Evolutionary conservation across 2,888 invertebrate genomes (phyloP), one percentile per base, ranked within the genome.

Genomic region (Amphimallon solstitiale): DNA sequence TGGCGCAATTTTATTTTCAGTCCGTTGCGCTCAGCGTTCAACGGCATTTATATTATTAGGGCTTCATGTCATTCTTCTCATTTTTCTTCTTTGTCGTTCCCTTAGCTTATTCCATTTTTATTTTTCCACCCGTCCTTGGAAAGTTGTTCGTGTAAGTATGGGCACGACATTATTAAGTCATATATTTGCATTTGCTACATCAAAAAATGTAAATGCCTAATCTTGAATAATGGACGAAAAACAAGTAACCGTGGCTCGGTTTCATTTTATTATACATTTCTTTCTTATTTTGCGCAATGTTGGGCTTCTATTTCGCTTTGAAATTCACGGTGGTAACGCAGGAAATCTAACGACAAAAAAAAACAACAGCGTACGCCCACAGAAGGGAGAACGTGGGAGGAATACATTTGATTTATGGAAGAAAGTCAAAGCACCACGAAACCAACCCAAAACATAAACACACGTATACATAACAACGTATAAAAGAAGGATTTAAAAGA

Each of bases 121-220:
- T 51, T 35, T 49, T 49, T 29, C 23, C 48, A 7, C 45, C 29
- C n/a, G n/a, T n/a, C n/a, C 2, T 46, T 46, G 17, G 46, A n/a
- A 7, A 7, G 15, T 15, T 29, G 12, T 21, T 46, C 10, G 3
- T 14, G 49, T n/a, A 15, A 34, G 5, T 15, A 6, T 5, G 9
- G 14, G 17, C 0, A 7, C 35, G 9, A 19, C 38, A 2, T 54
- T 54, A 54, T 38, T 54, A 37, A 54, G 38, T 40, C 19, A 38
- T 54, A 54, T 54, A 38, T 54, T 54, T 54, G 54, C 54, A 21
- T 54, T 54, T 54, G 54, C 15, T 19, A 54, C 9, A 38, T 40
- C 38, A 37, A 40, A 54, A 40, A 54, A 54, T 54, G 37, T 54
- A 54, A 54, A 54, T 54, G 38, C 19, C 38, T 56, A 56, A 56